These are phyloP conservation scores for Tricholauxania praeusta DNA, from an alignment of 2,888 invertebrate genomes.

Conservation along the genomic window DNA sequence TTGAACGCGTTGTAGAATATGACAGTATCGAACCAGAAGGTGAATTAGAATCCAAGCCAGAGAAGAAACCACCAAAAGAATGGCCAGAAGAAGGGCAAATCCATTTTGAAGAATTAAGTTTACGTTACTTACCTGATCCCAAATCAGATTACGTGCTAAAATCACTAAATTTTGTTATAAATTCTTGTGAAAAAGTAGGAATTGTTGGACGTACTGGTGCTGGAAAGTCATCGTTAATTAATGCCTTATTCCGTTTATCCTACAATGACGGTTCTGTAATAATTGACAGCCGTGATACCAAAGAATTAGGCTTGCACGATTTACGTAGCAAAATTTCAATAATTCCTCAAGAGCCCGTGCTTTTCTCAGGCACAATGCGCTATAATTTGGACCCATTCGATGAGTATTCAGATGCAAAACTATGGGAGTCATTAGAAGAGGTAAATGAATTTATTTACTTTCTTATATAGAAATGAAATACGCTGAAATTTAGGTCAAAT, in stretches of 20 bases:
- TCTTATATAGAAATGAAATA: not conserved
- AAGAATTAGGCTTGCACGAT: slow-evolving; percentile 78
- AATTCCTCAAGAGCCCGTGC: slow-evolving; percentile 86
- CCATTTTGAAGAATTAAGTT: slow-evolving; percentile 75
- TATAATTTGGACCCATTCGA: slow-evolving; percentile 92
- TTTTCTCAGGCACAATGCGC: slow-evolving; percentile 88
- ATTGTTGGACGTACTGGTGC: slow-evolving; percentile 81
- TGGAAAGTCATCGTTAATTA: slow-evolving; percentile 78
- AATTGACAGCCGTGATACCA: slow-evolving; percentile 83
- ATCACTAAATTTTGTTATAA: slow-evolving; percentile 75
- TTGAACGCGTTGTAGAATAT: slow-evolving; percentile 84
- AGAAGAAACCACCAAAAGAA: slow-evolving; percentile 74
- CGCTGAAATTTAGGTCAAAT: slow-evolving; percentile 55
- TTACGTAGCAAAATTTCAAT: slow-evolving; percentile 83
- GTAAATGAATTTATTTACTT: slow-evolving; percentile 70
- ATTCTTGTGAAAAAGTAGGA: slow-evolving; percentile 76
- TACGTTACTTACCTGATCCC: slow-evolving; percentile 76
- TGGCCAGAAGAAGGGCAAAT: slow-evolving; percentile 82
- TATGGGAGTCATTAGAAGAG: slow-evolving; percentile 89
- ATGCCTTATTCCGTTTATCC: slow-evolving; percentile 83
- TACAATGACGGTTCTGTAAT: slow-evolving; percentile 81
- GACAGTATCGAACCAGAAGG: slow-evolving; percentile 68
- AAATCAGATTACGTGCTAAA: slow-evolving; percentile 81
- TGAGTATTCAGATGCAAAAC: slow-evolving; percentile 79
- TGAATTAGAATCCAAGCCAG: slow-evolving; percentile 74